These are phyloP conservation scores for Alitta virens DNA, from an alignment of 2,888 invertebrate species.

Conservation along the genomic window DNA sequence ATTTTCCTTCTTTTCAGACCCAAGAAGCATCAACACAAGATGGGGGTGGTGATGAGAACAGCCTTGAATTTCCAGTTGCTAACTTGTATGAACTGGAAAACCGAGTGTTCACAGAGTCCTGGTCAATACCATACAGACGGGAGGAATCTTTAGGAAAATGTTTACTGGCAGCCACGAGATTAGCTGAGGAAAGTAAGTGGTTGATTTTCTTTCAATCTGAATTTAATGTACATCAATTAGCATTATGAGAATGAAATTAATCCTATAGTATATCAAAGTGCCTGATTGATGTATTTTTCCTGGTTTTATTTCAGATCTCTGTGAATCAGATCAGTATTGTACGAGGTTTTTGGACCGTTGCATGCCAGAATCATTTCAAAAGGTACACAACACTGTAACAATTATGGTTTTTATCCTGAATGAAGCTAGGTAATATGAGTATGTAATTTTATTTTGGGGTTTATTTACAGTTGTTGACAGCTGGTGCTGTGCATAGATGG, in stretches of 20 bases:
- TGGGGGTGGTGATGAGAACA: constrained; percentile 32
- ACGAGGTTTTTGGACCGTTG: constrained; percentile 57
- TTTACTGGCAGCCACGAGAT: constrained; percentile 55
- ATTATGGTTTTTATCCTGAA: not conserved
- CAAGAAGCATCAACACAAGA: not conserved
- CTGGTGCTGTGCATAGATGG: constrained; percentile 59
- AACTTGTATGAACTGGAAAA: constrained; percentile 59
- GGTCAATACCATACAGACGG: constrained; percentile 60
- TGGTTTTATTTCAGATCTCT: constrained; percentile 46
- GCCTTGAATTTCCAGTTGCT: constrained; percentile 57
- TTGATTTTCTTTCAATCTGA: not conserved
- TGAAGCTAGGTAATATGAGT: not conserved
- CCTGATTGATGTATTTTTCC: no score
- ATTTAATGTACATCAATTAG: not conserved
- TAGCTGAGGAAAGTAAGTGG: constrained; percentile 55
- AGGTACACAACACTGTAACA: constrained; percentile 39
- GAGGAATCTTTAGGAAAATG: constrained; percentile 61
- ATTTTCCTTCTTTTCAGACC: no score
- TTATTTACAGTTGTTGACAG: constrained; percentile 52
- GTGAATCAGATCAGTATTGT: constrained; percentile 58
- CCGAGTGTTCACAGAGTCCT: constrained; percentile 59
- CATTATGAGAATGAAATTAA: no score
- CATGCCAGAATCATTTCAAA: constrained; percentile 59
- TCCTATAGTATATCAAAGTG: no score
- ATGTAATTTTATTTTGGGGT: not conserved